Conservation (phyloP, 2,797 vertebrate species). For the Miichthys miiuy region DNA sequence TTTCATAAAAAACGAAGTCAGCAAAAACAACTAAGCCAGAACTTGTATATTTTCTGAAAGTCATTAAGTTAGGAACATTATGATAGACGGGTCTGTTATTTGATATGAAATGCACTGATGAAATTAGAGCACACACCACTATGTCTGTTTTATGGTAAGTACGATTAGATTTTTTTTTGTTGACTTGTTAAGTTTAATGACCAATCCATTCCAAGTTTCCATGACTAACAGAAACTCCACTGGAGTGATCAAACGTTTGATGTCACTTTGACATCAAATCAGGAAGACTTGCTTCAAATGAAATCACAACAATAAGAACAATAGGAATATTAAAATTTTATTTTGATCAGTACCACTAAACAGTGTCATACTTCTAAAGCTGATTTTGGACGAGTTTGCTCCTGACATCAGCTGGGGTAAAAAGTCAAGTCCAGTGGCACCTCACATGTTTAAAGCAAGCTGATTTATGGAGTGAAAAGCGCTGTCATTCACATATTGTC, state of each 20-base stretch:
- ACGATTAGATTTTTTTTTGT: slow-evolving; percentile 40
- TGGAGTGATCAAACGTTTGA: slow-evolving; percentile 17
- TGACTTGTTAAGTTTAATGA: slow-evolving; percentile 50
- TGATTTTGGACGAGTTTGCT: slow-evolving; percentile 21
- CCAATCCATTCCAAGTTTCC: slow-evolving; percentile 56
- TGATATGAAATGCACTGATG: slow-evolving; percentile 44
- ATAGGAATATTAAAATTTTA: neutral
- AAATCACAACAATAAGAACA: slow-evolving; percentile 29
- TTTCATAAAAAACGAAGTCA: slow-evolving; percentile 15
- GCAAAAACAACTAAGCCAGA: slow-evolving; percentile 16
- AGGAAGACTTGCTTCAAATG: slow-evolving; percentile 24
- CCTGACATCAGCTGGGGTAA: slow-evolving; percentile 17
- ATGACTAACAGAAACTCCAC: slow-evolving; percentile 55
- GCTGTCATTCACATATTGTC: slow-evolving; percentile 44
- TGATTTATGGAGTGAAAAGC: slow-evolving; percentile 48
- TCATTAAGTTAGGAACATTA: slow-evolving; percentile 48
- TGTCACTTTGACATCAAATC: slow-evolving; percentile 25
- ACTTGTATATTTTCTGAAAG: slow-evolving; percentile 44
- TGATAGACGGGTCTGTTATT: slow-evolving; percentile 31
- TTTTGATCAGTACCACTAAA: slow-evolving; percentile 25
- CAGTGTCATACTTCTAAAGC: neutral
- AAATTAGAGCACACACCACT: slow-evolving; percentile 44
- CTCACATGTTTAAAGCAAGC: slow-evolving; percentile 33
- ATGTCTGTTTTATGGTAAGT: slow-evolving; percentile 48
- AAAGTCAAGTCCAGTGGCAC: slow-evolving; percentile 29